phyloP scores from a whole-genome alignment of 2,797 vertebrate species.

The Tinamus major region DNA sequence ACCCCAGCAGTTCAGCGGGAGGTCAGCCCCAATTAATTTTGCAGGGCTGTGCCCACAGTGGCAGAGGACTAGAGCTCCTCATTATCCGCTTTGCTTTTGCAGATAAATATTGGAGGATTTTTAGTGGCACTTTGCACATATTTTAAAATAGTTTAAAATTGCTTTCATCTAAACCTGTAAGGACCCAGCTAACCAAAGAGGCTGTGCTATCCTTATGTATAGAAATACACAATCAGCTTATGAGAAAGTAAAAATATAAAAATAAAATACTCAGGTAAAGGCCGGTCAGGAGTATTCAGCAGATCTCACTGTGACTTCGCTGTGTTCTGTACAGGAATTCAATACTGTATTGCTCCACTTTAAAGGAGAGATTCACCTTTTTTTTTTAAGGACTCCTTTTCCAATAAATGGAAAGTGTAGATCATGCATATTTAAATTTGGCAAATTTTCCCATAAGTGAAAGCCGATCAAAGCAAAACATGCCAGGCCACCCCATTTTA shows the following conservation, averaged over 20 bases:
- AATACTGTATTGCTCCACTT: not conserved
- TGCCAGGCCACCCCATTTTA: not conserved
- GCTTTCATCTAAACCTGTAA: not conserved
- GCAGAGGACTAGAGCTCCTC: not conserved
- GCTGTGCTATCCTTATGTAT: not conserved
- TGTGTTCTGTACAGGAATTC: not conserved
- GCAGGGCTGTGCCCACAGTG: not conserved
- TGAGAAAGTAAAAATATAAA: not conserved
- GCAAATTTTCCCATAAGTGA: not conserved
- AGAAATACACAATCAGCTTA: not conserved
- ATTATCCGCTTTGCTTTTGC: not conserved
- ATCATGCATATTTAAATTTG: not conserved
- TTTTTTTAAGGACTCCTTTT: not conserved
- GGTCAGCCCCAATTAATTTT: slow-evolving; percentile 28
- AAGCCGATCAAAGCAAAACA: not conserved
- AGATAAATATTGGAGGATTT: not conserved
- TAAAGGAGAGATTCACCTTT: not conserved
- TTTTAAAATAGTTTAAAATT: not conserved
- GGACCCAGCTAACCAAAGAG: not conserved
- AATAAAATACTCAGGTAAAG: not conserved
- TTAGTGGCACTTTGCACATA: not conserved
- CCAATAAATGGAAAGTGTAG: not conserved
- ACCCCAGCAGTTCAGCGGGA: not conserved
- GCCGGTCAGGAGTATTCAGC: not conserved
- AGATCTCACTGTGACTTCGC: not conserved